Base-by-base conservation (phyloP, 2,113 vertebrate genomes). In the Corvus hawaiiensis region DNA sequence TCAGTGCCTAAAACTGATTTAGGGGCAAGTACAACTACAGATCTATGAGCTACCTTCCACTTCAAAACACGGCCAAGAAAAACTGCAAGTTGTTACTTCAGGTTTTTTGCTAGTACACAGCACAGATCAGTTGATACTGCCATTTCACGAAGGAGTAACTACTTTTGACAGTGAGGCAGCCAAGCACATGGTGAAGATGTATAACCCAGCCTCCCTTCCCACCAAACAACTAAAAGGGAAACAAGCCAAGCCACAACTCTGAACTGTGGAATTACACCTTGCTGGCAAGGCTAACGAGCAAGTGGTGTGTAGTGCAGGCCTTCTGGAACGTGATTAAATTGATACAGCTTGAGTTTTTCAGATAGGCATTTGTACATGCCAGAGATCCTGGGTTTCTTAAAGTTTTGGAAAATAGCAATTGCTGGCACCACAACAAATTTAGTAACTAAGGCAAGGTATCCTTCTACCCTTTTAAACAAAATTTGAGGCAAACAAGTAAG, bases 401-500 rank as follows among this genome's bases (percentile, higher is more conserved):
- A 89, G 84, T 95, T 94, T 97, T 68, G 78, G 75, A 93, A 90
- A 97, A 95, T 52, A 89, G 96, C 82, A 94, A 91, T 33, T 94
- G 95, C 96, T 96, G 96, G 91, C 93, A 98, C 94, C 74, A 90
- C 88, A 67, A 74, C 91, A 87, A 97, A 83, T 94, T 84, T n/a
- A 89, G 48, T 97, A 97, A 94, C 93, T 97, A 98, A 98, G 94
- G 76, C 94, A 94, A 95, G 56, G 82, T 81, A 97, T 82, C 81
- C 90, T 71, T 91, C 94, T 90, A 89, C 35, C 62, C 77, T 88
- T 85, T 84, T 46, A 88, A 82, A 95, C 80, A 94, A 96, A 91
- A 95, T 87, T 83, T 97, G 95, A 98, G 97, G 96, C 97, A 94
- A 98, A 97, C 73, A 43, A 92, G 96, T 95, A 97, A 97, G 95